Base-by-base conservation (phyloP, 1,140 invertebrate genomes). In the Drosophila lacteicornis region DNA sequence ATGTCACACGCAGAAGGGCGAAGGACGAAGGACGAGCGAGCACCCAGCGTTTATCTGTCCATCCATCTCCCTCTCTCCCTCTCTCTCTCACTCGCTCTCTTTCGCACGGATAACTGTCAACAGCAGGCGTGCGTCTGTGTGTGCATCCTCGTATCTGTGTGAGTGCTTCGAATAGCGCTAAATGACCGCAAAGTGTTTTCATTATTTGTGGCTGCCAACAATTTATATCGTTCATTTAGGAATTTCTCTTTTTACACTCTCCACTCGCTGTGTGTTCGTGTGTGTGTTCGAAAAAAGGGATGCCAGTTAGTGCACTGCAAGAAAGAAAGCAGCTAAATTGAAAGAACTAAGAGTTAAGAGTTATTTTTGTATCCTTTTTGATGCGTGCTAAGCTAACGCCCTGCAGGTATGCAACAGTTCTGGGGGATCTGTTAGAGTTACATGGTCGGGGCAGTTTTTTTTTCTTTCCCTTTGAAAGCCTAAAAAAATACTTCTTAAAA, bases 221-320 rank as follows among this genome's bases (percentile, higher is more conserved):
- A 88, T 88, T 88, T 88, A 88, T 88, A 88, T 88, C 85, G 85
- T 88, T 88, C 85, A 88, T 88, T 88, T 88, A 88, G 84, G 84
- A 90, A 88, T 88, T 88, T 87, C 84, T 66, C 75, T 58, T 74
- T 86, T 75, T 80, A 82, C 82, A 82, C 82, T 81, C 63, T 75
- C 17, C 40, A 33, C 51, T 63, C 11, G 12, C 17, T 25, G 22
- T 47, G 47, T 40, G 33, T 69, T 63, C 80, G 47, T 60, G 53
- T 74, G 70, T 59, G 68, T 9, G 17, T 15, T 17, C 40, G 15
- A 67, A 79, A 78, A 73, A 78, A 47, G 68, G 77, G 53, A 73
- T 46, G 67, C 36, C 69, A 73, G 69, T 36, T 43, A 73, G 53
- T 59, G 12, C 62, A 70, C 62, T 46, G 62, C 1, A 15, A 59